Evolutionary conservation across 2,888 invertebrate genomes (phyloP).

Genomic region (Micoletzkya japonica): DNA sequence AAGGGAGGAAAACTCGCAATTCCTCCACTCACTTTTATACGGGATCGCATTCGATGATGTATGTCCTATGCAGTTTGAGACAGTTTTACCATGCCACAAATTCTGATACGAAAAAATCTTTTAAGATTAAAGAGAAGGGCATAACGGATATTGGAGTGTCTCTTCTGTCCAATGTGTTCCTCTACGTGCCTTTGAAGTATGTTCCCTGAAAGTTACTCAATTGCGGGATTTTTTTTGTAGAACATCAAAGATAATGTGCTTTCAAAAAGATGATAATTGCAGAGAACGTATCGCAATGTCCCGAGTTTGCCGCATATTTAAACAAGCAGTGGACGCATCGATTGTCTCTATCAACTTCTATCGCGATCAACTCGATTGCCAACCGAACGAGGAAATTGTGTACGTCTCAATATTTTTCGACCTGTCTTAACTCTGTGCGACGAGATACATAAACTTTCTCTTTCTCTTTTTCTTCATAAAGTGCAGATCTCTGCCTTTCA

Average conservation of each 20-base stretch:
- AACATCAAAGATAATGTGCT: neutral
- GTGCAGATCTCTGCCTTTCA: neutral
- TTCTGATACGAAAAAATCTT: no score
- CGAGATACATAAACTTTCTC: neutral
- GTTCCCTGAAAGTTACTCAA: no score
- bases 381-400: slow-evolving; percentile 23
- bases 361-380: slow-evolving; percentile 27
- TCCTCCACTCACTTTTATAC: no score
- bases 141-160: no score
- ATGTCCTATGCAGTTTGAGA: no score
- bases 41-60: no score
- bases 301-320: slow-evolving; percentile 33
- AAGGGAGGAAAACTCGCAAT: no score
- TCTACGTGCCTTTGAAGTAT: no score
- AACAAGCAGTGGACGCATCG: slow-evolving; percentile 33
- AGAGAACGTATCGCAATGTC: slow-evolving; percentile 26
- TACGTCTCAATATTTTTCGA: neutral
- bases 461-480: neutral
- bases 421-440: neutral
- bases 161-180: no score
- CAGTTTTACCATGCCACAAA: no score
- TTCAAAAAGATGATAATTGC: neutral
- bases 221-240: neutral
- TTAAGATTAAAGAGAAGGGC: no score
- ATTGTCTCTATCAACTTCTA: slow-evolving; percentile 37